Conservation (phyloP, 2,888 invertebrate species). For the Drosophila longiperda region DNA sequence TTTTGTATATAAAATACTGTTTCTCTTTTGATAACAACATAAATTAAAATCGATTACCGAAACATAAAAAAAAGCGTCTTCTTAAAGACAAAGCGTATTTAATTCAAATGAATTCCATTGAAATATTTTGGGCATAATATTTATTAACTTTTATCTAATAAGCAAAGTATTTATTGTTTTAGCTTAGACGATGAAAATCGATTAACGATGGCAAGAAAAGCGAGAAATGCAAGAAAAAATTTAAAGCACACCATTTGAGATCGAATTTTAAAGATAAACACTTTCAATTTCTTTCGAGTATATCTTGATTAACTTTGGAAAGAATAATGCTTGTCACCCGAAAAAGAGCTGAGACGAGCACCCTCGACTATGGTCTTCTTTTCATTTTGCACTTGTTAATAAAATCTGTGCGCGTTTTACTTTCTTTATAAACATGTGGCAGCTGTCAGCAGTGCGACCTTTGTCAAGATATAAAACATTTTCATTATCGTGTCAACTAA, state of each 20-base stretch:
- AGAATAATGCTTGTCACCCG: background rate
- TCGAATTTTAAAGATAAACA: no score
- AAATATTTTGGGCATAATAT: no score
- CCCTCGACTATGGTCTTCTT: background rate
- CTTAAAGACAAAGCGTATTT: background rate
- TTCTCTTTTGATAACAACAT: background rate
- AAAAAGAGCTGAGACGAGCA: background rate
- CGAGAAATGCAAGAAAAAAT: no score
- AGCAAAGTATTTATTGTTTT: background rate
- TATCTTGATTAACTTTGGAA: background rate
- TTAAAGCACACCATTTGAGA: no score
- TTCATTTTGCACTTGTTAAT: conserved; percentile 3
- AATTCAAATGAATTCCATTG: background rate
- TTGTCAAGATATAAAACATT: conserved; percentile 54
- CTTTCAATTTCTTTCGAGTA: background rate
- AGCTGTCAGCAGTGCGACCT: conserved; percentile 64
- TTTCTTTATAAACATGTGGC: conserved; percentile 48
- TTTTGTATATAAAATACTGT: background rate
- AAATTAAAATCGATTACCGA: background rate
- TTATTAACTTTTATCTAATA: background rate
- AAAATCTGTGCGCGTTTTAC: conserved; percentile 41
- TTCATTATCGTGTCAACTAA: conserved; percentile 61
- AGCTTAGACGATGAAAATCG: background rate
- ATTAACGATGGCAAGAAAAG: background rate
- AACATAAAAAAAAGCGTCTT: background rate